These are phyloP conservation scores for Chiloscyllium plagiosum DNA, from an alignment of 2,113 vertebrate species.

Conservation along the genomic window DNA sequence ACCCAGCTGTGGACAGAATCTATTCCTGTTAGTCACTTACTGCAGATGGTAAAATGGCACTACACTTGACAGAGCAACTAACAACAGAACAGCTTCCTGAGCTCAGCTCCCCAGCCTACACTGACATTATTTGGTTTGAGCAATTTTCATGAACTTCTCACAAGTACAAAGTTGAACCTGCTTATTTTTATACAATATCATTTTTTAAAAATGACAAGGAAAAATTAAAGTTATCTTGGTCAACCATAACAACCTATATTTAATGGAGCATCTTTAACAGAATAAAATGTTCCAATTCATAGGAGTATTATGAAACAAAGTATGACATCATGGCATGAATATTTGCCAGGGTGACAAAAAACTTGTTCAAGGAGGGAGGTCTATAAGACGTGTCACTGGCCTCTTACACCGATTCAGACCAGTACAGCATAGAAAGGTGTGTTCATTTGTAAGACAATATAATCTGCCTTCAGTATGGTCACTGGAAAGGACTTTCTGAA, in stretches of 20 bases:
- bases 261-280: no score
- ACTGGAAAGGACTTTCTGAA: neutral
- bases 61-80: neutral
- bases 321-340: no score
- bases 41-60: neutral
- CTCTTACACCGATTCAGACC: neutral
- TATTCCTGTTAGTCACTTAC: neutral
- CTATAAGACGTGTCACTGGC: no score
- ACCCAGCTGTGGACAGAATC: neutral
- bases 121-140: neutral
- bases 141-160: neutral
- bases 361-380: no score
- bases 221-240: neutral
- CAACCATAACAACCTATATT: no score
- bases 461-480: neutral
- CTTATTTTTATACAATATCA: neutral
- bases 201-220: neutral
- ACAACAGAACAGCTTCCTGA: neutral
- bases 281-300: no score
- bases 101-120: neutral
- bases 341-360: no score
- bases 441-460: neutral
- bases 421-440: neutral
- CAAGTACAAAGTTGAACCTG: neutral
- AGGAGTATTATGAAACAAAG: no score